A percentile compares a stretch with the other conserved stretches of the same genome.
These are phyloP conservation scores for Scopus umbretta DNA, from an alignment of 2,113 vertebrate genomes.

Conservation along the genomic window DNA sequence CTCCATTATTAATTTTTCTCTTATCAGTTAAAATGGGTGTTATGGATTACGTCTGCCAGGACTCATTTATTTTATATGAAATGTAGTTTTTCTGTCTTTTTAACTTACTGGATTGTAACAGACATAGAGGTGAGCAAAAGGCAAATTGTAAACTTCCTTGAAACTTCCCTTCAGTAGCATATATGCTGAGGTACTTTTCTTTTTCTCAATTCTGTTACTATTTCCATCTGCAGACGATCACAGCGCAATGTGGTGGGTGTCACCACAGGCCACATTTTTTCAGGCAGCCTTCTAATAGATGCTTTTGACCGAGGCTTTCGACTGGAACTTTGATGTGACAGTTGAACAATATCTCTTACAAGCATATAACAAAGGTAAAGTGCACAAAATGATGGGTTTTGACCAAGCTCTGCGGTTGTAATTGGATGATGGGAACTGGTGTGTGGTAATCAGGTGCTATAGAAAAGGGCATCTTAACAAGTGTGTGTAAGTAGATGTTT, in stretches of 20 bases:
- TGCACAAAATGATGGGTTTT: background rate
- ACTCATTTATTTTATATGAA: background rate
- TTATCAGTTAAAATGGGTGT: conserved; percentile 10
- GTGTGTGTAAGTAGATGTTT: background rate
- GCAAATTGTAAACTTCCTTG: background rate
- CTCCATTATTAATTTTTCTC: conserved; percentile 11
- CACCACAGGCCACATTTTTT: background rate
- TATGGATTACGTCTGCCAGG: conserved; percentile 14
- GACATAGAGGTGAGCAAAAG: background rate
- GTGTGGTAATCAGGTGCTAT: background rate
- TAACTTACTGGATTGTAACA: background rate
- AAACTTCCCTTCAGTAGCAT: background rate
- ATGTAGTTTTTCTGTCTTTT: conserved; percentile 3
- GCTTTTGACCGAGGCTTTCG: conserved; percentile 16
- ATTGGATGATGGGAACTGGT: background rate
- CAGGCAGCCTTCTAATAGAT: background rate
- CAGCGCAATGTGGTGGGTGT: background rate
- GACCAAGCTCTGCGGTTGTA: background rate
- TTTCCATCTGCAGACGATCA: background rate
- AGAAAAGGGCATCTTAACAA: background rate
- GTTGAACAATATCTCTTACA: background rate
- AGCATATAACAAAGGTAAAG: background rate
- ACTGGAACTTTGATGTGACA: background rate
- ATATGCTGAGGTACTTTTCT: background rate
- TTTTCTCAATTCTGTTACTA: background rate